Conservation (phyloP, 1,140 invertebrate species). For the Drosophila baimaii region DNA sequence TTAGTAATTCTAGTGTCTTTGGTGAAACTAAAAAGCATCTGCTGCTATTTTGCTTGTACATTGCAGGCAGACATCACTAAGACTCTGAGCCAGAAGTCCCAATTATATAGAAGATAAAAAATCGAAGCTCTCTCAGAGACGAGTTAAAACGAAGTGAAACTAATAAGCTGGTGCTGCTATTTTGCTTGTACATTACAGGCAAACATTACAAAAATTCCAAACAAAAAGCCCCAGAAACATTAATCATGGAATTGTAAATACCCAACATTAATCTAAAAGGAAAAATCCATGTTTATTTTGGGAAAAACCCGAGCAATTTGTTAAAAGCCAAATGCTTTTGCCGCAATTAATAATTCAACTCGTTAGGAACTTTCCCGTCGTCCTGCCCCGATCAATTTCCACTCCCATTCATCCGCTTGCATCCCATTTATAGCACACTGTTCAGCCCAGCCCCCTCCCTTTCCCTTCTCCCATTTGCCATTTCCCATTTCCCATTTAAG, state of each 20-base stretch:
- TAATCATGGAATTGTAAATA: not conserved
- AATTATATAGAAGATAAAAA: no score
- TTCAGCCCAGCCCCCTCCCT: not conserved
- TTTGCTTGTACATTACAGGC: conserved; percentile 2
- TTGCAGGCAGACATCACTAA: no score
- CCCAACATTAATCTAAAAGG: not conserved
- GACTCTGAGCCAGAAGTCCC: no score
- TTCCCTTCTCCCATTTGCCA: not conserved
- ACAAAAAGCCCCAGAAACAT: not conserved
- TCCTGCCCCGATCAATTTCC: conserved; percentile 21
- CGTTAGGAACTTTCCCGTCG: conserved; percentile 2
- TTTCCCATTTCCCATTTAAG: conserved; percentile 9
- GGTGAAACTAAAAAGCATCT: no score
- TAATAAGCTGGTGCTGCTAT: not conserved
- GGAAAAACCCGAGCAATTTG: conserved; percentile 3
- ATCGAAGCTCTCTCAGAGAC: not conserved
- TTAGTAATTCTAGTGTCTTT: no score
- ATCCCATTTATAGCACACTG: conserved; percentile 23
- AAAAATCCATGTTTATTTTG: not conserved
- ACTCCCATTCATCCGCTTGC: conserved; percentile 17
- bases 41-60: no score
- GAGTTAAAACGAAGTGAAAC: no score
- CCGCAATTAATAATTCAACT: conserved; percentile 24
- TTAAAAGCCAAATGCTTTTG: conserved; percentile 4
- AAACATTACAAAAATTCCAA: not conserved